phyloP scores from a whole-genome alignment of 2,113 vertebrate genomes.

The Hystrix brachyura region DNA sequence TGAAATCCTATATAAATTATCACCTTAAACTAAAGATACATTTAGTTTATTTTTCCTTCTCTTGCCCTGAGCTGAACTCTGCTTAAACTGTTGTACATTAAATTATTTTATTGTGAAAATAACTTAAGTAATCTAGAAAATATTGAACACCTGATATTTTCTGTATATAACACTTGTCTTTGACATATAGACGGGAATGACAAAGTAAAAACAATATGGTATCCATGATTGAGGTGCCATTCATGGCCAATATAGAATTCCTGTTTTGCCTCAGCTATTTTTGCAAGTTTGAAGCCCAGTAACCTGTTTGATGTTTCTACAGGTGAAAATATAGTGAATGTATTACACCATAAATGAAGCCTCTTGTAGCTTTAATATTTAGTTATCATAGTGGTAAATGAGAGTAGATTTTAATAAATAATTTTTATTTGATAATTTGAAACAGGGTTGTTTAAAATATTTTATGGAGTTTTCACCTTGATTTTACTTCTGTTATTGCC shows the following conservation, averaged over 20 bases:
- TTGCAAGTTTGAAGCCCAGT: not conserved
- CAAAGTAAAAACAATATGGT: not conserved
- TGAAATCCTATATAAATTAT: not conserved
- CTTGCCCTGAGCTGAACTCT: not conserved
- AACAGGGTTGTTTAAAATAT: not conserved
- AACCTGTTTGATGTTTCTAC: not conserved
- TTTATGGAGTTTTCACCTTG: conserved; percentile 9
- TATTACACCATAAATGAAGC: not conserved
- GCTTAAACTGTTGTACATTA: not conserved
- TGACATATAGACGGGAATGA: not conserved
- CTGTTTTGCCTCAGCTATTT: not conserved
- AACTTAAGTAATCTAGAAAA: not conserved
- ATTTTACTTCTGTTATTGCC: conserved; percentile 18
- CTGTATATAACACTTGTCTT: not conserved
- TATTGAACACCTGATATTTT: not conserved
- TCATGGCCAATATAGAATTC: not conserved
- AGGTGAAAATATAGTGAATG: not conserved
- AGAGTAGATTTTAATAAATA: not conserved
- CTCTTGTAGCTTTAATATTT: not conserved
- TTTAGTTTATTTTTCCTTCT: not conserved
- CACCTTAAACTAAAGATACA: not conserved
- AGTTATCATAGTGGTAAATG: not conserved
- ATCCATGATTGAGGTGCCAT: not conserved
- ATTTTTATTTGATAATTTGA: conserved; percentile 14
- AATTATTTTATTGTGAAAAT: not conserved